phyloP scores from a whole-genome alignment of 2,113 vertebrate species.

The Gasterosteus nipponicus region DNA sequence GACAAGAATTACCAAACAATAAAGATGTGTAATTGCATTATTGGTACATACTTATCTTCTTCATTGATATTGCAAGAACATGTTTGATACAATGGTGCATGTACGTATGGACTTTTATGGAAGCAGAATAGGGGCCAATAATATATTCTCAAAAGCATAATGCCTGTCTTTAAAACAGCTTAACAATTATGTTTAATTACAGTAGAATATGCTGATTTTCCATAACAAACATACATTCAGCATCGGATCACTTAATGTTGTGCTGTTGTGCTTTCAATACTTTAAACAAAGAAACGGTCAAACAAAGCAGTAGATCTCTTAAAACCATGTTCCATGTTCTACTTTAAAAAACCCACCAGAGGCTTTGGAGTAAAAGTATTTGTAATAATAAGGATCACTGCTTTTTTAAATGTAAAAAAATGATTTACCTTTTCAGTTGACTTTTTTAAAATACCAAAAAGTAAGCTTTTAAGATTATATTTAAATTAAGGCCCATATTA shows the following conservation, averaged over 20 bases:
- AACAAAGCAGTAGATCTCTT: background rate
- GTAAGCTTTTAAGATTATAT: background rate
- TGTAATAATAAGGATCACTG: too few relatives aligned
- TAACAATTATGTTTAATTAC: background rate
- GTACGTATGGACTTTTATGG: conserved; percentile 4
- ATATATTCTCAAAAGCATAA: conserved; percentile 9
- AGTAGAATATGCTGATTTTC: background rate
- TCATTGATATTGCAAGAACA: conserved; percentile 10
- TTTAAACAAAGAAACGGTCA: background rate
- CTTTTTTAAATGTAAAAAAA: too few relatives aligned
- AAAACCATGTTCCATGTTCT: background rate
- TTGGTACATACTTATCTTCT: conserved; percentile 9
- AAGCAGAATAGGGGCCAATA: background rate
- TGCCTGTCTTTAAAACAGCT: background rate
- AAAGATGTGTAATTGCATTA: conserved; percentile 6
- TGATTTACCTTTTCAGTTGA: too few relatives aligned
- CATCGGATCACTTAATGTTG: background rate
- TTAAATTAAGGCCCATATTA: background rate
- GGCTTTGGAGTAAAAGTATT: too few relatives aligned
- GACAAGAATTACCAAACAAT: conserved; percentile 31
- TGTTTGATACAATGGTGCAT: background rate
- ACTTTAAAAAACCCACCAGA: too few relatives aligned
- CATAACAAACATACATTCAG: background rate
- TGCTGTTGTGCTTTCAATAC: background rate
- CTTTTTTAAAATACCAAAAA: too few relatives aligned